Base-by-base conservation (phyloP, 2,797 vertebrate genomes). In the Bufotes viridis region DNA sequence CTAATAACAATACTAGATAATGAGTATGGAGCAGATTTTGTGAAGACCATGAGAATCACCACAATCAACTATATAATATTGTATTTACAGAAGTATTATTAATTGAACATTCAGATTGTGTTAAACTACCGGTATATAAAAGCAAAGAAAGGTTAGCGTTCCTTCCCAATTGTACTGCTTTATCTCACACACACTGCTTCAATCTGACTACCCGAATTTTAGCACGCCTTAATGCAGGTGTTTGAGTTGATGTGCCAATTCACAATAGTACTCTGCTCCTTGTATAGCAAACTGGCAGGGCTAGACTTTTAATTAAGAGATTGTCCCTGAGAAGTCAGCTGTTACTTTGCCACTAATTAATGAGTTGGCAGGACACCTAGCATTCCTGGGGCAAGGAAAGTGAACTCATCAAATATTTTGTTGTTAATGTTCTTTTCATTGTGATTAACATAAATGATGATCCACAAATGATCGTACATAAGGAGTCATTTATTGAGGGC, bases 371-470 rank as follows among this genome's bases (percentile, higher is more conserved):
- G 29, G 6, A 49, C 29, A 84, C 12, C 81, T 91, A 84, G 81
- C 74, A 2, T 70, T 88, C 34, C 80, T 89, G 81, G 90, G 90
- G 8, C 51, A 90, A 89, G 85, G 60, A 14, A 82, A 89, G 79
- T 82, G 85, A 86, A 84, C 87, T 88, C 87, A 88, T 89, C 88
- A 83, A 87, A 89, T 89, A 89, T 89, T 86, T 89, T 89, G 88
- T 89, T 89, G 88, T 89, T 89, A 89, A 89, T 89, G 84, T 89
- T 87, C 88, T 85, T 78, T 86, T 89, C 84, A 82, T 86, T 87
- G 84, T 89, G 84, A 86, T 89, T 89, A 86, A 78, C 88, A 89
- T 89, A 89, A 89, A 87, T 89, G 84, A 89, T 89, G 87, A 88
- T 88, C 87, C 87, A 88, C 82, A 84, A 88, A 88, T 63, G 84